These are phyloP conservation scores for Aphodius sticticus DNA, from an alignment of 2,888 invertebrate genomes.

Conservation along the genomic window DNA sequence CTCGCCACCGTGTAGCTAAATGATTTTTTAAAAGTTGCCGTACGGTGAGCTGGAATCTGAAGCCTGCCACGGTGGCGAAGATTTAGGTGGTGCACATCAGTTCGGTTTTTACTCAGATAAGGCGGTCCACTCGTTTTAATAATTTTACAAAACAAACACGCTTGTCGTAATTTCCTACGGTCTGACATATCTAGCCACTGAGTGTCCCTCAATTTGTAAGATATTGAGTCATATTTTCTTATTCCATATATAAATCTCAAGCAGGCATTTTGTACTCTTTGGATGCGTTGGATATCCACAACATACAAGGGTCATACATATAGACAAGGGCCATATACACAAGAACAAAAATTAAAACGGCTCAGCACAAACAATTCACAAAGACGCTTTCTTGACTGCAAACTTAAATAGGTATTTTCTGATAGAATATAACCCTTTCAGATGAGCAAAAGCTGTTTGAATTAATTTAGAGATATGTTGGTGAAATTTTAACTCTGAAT, in stretches of 20 bases:
- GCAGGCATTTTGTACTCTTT: conserved; percentile 32
- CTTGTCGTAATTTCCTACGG: conserved; percentile 18
- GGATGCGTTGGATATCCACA: conserved; percentile 27
- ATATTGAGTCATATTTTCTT: conserved; percentile 27
- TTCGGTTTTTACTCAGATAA: conserved; percentile 19
- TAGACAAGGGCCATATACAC: not conserved
- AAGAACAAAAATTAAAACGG: not conserved
- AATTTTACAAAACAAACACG: conserved; percentile 16
- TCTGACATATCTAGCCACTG: conserved; percentile 27
- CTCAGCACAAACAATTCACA: not conserved
- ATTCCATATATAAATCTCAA: conserved; percentile 34
- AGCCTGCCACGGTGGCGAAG: conserved; percentile 6
- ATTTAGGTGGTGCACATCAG: not conserved
- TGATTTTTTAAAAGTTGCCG: not conserved
- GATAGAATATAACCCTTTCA: not conserved
- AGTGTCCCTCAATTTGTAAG: conserved; percentile 30
- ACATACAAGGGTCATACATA: too few species aligned
- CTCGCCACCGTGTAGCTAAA: conserved; percentile 4
- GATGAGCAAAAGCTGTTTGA: not conserved
- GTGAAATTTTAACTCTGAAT: conserved; percentile 4
- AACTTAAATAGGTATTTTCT: not conserved
- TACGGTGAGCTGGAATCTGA: not conserved
- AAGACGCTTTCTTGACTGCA: not conserved
- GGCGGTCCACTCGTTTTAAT: not conserved
- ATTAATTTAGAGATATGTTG: not conserved